These are phyloP conservation scores for Vesta saturnalis DNA, from an alignment of 2,888 invertebrate species.

Conservation along the genomic window DNA sequence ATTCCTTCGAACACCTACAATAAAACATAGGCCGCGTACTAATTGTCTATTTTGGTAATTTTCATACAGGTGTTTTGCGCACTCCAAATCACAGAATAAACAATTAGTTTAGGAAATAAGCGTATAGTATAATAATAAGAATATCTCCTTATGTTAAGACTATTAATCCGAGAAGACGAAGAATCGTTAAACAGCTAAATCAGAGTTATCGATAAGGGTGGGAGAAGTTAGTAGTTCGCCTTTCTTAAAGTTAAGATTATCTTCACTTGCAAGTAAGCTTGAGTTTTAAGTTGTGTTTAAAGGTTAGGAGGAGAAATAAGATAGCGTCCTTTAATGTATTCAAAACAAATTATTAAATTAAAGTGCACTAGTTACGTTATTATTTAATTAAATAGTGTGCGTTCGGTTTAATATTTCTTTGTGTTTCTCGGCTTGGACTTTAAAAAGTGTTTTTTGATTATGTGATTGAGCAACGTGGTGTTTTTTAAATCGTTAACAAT, in stretches of 20 bases:
- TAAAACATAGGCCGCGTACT: conserved; percentile 38
- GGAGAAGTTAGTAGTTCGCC: not conserved
- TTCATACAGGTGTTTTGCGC: conserved; percentile 10
- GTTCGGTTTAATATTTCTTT: too few relatives aligned
- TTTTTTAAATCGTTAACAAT: conserved; percentile 16
- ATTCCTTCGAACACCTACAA: conserved; percentile 29
- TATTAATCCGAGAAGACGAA: too few relatives aligned
- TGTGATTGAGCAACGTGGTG: conserved; percentile 27
- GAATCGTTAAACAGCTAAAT: not conserved
- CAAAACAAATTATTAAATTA: conserved; percentile 6
- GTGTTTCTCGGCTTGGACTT: too few relatives aligned
- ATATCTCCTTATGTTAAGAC: too few relatives aligned
- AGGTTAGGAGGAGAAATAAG: not conserved
- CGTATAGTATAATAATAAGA: too few relatives aligned
- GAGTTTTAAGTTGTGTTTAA: not conserved
- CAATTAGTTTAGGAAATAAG: too few relatives aligned
- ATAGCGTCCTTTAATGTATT: conserved; percentile 11
- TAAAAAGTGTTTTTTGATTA: not conserved
- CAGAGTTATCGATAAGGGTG: not conserved
- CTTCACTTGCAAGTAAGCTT: not conserved
- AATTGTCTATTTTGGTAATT: conserved; percentile 14
- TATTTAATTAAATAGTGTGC: not conserved
- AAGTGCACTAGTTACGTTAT: not conserved
- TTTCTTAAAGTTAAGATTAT: conserved; percentile 51
- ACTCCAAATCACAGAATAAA: not conserved